These are phyloP conservation scores for Therioaphis trifolii DNA, from an alignment of 2,888 invertebrate species.

Conservation along the genomic window DNA sequence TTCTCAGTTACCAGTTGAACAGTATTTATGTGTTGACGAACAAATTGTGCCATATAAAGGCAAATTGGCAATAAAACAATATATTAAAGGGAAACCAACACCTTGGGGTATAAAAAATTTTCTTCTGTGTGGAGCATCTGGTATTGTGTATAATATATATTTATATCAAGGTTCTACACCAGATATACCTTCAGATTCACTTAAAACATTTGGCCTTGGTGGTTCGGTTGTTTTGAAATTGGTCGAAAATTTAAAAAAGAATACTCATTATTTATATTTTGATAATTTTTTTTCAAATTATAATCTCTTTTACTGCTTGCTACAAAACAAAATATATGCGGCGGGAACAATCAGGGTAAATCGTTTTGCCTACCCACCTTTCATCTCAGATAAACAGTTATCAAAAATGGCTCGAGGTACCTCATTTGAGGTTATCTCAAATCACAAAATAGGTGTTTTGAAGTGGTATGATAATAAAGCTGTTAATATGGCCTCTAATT, in stretches of 20 bases:
- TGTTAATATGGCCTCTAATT: conserved; percentile 48
- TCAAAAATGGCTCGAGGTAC: no score
- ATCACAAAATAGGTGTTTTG: conserved; percentile 1
- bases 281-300: conserved; percentile 64
- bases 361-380: no score
- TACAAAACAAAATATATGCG: conserved; percentile 61
- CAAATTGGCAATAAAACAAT: conserved; percentile 66
- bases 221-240: conserved; percentile 64
- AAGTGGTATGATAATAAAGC: conserved; percentile 54
- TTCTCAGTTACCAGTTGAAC: conserved; percentile 63
- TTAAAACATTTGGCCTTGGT: conserved; percentile 64
- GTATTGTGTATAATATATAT: conserved; percentile 66
- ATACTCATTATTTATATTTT: conserved; percentile 63
- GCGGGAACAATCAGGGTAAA: conserved; percentile 64
- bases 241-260: conserved; percentile 49
- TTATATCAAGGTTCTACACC: conserved; percentile 66
- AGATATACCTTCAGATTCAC: conserved; percentile 52
- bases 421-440: conserved; percentile 51
- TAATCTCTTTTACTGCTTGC: conserved; percentile 64
- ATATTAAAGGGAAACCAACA: conserved; percentile 66
- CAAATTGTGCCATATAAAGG: conserved; percentile 65
- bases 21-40: conserved; percentile 65
- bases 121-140: conserved; percentile 65
- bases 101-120: conserved; percentile 67
- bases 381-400: no score